Conservation (phyloP, 1,140 invertebrate genomes). For the Musca domestica region DNA sequence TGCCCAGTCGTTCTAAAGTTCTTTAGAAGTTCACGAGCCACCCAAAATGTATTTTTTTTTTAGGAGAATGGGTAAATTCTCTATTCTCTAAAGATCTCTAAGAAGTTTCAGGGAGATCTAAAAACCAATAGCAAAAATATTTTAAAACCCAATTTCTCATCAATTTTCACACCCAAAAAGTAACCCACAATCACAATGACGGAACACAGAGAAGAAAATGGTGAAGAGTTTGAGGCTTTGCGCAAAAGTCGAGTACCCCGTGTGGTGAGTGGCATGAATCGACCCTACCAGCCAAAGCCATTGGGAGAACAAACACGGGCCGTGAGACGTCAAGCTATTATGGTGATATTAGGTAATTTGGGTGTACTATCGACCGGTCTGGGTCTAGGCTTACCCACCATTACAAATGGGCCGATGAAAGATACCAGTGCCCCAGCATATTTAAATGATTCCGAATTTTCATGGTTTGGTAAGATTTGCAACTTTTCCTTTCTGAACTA, state of each 20-base stretch:
- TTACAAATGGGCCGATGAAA: conserved; percentile 37
- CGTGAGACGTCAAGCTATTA: conserved; percentile 38
- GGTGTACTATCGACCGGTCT: conserved; percentile 45
- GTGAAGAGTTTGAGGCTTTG: conserved; percentile 26
- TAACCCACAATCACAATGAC: conserved; percentile 15
- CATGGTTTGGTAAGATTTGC: conserved; percentile 41
- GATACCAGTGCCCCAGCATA: conserved; percentile 31
- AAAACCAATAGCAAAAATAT: too few relatives aligned
- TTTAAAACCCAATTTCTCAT: too few relatives aligned
- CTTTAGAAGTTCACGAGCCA: too few relatives aligned
- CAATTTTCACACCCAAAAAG: too few relatives aligned
- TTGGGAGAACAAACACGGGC: conserved; percentile 42
- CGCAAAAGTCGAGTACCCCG: conserved; percentile 28
- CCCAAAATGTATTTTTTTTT: too few relatives aligned
- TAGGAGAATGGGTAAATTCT: too few relatives aligned
- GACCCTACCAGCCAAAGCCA: conserved; percentile 29
- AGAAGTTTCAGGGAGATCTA: too few relatives aligned
- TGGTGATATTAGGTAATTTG: conserved; percentile 46
- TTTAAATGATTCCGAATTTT: conserved; percentile 33
- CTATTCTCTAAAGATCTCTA: too few relatives aligned
- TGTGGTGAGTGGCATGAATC: conserved; percentile 36
- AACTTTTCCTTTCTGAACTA: too few relatives aligned
- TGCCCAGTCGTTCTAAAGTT: too few relatives aligned
- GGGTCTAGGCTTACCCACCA: conserved; percentile 41
- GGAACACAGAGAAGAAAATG: background rate